Base-by-base conservation (phyloP, 2,888 invertebrate species). In the Limnephilus auricula region DNA sequence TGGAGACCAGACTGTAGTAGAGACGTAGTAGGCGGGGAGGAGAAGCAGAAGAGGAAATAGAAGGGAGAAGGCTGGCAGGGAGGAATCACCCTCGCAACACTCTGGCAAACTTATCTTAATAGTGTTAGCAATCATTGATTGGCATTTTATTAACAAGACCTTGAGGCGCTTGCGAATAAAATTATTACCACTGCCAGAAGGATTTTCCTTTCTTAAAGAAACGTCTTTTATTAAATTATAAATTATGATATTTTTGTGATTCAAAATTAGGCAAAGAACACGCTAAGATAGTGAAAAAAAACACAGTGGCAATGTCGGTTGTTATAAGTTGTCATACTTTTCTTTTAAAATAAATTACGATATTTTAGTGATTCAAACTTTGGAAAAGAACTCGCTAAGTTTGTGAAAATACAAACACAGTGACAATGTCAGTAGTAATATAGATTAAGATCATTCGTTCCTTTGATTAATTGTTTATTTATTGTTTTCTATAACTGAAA, bases 121-220 rank as follows among this genome's bases (percentile, higher is more conserved):
- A 88, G 87, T 78, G 87, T 88, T 79, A 32, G 65, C 31, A 88
- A 88, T 88, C 87, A 88, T 88, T 88, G 87, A 88, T 88, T 88
- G 87, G 87, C 87, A 88, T 88, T 88, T 88, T 88, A 88, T 88
- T 88, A 88, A 34, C 34, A 32, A 88, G 37, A 88, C 79, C 87
- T 78, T 37, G 87, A 32, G 78, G 87, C 37, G 78, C 13, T 37
- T n/a, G 34, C 32, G 50, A 85, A n/a, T 83, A 37, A 65, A 65
- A 65, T 65, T 65, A 65, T 65, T 65, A 65, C 65, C 65, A 65
- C 25, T 9, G 65, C 65, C 25, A 6, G 65, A 18, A 65, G 65
- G 65, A 25, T 25, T 65, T 25, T 18, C 25, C 25, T 3, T 65
- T 65, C 4, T 65, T 65, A 25, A 2, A 65, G 50, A 65, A 65